Base-by-base conservation (phyloP, 2,113 vertebrate genomes). In the Catharus minimus region DNA sequence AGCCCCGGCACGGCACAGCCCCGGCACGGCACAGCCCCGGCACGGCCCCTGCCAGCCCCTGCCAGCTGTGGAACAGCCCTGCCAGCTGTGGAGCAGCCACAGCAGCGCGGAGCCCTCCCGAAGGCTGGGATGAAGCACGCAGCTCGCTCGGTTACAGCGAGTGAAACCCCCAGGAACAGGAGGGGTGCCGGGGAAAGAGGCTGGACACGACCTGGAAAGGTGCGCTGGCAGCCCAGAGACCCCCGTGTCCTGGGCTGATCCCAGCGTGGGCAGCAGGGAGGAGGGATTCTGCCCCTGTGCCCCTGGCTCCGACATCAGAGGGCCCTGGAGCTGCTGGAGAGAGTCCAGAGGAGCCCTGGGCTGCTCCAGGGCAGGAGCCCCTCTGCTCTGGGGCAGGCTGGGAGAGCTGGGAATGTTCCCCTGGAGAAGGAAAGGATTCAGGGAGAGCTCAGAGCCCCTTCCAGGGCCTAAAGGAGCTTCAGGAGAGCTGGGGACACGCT, bases 61-160 rank as follows among this genome's bases (percentile, higher is more conserved):
- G 28, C 8, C 50, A 6, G 65, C 65, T 12, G 8, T 5, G 11
- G 1, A 1, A 7, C 21, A 47, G 24, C 7, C 44, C 1, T 2
- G 28, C 5, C 46, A 7, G 66, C 66, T 15, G 10, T 4, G 11
- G 1, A 1, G 3, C 27, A 52, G 17, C 4, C 28, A 0, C 17
- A 18, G 83, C 84, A 13, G 43, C 64, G 0, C 19, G 2, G 23
- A 66, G 19, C 44, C 17, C 15, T 10, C 16, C 1, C 85, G 5
- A 22, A 4, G 15, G 15, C 0, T 15, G 5, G 3, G 57, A 0
- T 0, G 3, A 57, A 5, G 41, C 17, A 1, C 1, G 2, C 49
- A 5, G 75, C 50, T 27, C 11, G 27, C 38, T 38, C 28, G 1
- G 39, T 1, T 3, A 12, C 46, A 33, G 46, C 61, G 5, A 26